phyloP scores from a whole-genome alignment of 1,140 invertebrate species.

The Tachypleus tridentatus region DNA sequence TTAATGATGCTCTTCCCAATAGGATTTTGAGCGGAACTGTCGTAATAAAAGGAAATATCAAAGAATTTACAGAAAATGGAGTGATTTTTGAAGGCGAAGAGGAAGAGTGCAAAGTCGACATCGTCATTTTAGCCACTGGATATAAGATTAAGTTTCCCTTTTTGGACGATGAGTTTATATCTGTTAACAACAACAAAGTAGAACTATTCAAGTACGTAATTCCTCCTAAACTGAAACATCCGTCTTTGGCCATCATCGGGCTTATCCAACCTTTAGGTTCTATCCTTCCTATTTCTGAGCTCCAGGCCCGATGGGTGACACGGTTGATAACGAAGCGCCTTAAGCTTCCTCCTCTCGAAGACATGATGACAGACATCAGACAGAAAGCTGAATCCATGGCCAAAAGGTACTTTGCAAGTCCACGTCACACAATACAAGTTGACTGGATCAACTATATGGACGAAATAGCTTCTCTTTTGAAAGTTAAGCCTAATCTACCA shows the following conservation, averaged over 20 bases:
- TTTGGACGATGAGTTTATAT: constrained; percentile 25
- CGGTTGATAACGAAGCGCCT: constrained; percentile 22
- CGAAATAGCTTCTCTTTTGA: constrained; percentile 30
- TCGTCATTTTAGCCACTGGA: constrained; percentile 35
- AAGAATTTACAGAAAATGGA: constrained; percentile 29
- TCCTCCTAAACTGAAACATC: constrained; percentile 29
- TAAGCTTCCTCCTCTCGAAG: constrained; percentile 23
- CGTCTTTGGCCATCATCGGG: constrained; percentile 40
- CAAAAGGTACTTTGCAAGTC: constrained; percentile 28
- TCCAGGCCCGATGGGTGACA: constrained; percentile 38
- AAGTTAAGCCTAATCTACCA: constrained; percentile 30
- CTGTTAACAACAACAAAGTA: constrained; percentile 32
- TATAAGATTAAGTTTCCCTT: constrained; percentile 36
- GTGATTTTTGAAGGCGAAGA: constrained; percentile 31
- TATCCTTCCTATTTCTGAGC: constrained; percentile 40
- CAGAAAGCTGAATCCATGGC: constrained; percentile 19
- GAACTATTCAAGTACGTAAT: constrained; percentile 39
- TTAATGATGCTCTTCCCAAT: constrained; percentile 44
- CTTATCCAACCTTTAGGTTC: constrained; percentile 40
- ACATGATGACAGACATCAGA: constrained; percentile 29
- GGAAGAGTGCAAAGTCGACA: constrained; percentile 26
- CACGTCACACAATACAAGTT: constrained; percentile 37
- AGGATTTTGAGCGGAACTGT: constrained; percentile 38
- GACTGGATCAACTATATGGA: constrained; percentile 34
- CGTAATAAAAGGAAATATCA: constrained; percentile 33